Base-by-base conservation (phyloP, 2,113 vertebrate genomes). In the Opisthocomus hoazin region DNA sequence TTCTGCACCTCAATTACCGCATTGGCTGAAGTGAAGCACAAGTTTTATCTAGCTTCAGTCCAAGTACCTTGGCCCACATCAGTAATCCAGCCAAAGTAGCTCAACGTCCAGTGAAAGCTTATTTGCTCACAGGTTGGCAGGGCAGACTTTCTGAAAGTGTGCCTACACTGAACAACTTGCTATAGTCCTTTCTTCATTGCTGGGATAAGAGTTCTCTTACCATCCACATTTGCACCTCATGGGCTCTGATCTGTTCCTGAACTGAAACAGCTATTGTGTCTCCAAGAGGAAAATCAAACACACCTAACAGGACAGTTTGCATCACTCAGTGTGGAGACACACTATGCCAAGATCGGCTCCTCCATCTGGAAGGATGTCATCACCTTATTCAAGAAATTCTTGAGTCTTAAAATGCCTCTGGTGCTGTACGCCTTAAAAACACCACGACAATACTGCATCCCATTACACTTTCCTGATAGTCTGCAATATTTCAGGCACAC, bases 401-500 rank as follows among this genome's bases (percentile, higher is more conserved):
- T 8, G 32, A n/a, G 32, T 19, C 19, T 43, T 46, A 63, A 79
- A 86, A 71, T 11, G 27, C 24, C 41, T 61, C 83, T 79, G 34
- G 21, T 23, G 15, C 34, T 61, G 11, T 12, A 51, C 3, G 10
- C 19, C 43, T 71, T 32, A 23, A 45, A 63, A 85, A 54, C 32
- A 86, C 2, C 6, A 30, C 13, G n/a, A 50, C 24, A 37, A n/a
- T 1, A 2, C 0, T 63, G 36, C 18, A 56, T 30, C 12, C 30
- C 21, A 4, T 12, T 23, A 70, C 10, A 20, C 5, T 56, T 19
- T 39, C 50, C 73, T 56, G 26, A 48, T 37, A 69, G 37, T 5
- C 27, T 51, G 53, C 39, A 83, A 70, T 21, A 69, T 57, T 53
- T 48, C 65, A 70, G 43, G 21, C 9, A 57, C 27, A 39, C 15